Conservation (phyloP, 1,140 invertebrate species). For the Maconellicoccus hirsutus region DNA sequence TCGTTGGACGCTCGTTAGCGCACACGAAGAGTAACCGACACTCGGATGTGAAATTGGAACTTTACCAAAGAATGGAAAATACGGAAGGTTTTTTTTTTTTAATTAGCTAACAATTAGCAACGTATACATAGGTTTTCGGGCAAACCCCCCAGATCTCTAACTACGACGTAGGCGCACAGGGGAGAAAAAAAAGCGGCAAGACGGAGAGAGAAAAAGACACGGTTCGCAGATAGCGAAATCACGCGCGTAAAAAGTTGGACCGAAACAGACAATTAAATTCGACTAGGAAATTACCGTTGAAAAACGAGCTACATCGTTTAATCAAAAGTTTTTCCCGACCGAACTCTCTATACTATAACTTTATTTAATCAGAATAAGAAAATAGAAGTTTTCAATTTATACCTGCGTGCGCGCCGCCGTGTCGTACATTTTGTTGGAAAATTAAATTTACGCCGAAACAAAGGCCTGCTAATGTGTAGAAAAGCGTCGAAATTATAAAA, state of each 20-base stretch:
- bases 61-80: not conserved
- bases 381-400: conserved; percentile 10
- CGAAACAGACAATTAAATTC: not conserved
- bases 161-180: too few relatives aligned
- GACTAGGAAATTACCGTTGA: conserved; percentile 5
- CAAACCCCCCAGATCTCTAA: too few relatives aligned
- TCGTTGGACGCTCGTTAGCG: not conserved
- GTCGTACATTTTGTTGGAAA: conserved; percentile 8
- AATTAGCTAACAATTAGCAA: not conserved
- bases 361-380: conserved; percentile 1
- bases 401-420: not conserved
- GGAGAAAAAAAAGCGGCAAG: not conserved
- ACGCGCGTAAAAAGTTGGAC: not conserved
- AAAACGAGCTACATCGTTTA: not conserved
- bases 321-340: conserved; percentile 3
- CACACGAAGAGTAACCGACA: not conserved
- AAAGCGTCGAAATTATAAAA: conserved; percentile 4
- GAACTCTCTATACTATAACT: not conserved
- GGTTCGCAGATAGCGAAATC: not conserved
- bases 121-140: too few relatives aligned
- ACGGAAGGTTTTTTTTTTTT: not conserved
- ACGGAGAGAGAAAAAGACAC: not conserved
- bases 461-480: not conserved
- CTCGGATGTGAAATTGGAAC: not conserved
- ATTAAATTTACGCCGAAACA: not conserved